These are phyloP conservation scores for Eptesicus fuscus DNA, from an alignment of 2,113 vertebrate species.

Conservation along the genomic window DNA sequence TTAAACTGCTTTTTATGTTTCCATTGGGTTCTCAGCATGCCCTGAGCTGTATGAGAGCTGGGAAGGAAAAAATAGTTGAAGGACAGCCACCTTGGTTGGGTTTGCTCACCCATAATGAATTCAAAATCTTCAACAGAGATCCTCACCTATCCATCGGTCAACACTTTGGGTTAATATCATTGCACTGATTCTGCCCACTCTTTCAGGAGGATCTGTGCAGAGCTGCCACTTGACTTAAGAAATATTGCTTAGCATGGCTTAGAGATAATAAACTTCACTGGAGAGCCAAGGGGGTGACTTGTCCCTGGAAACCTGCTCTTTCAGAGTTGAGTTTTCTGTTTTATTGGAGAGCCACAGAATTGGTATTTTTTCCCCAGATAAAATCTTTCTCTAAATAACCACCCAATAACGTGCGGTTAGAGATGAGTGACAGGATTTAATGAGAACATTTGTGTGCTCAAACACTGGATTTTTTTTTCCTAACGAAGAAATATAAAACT, in stretches of 20 bases:
- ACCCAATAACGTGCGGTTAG: neutral
- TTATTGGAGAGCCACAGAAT: conserved; percentile 24
- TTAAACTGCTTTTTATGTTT: neutral
- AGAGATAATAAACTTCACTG: neutral
- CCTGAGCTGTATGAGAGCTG: neutral
- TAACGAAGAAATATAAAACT: conserved; percentile 51
- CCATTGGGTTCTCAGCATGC: neutral
- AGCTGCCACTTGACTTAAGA: neutral
- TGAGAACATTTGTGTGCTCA: conserved; percentile 37
- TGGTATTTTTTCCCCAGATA: neutral
- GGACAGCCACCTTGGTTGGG: fast-evolving
- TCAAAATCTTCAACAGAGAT: neutral
- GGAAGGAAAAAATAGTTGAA: too few species aligned
- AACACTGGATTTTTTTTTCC: conserved; percentile 52
- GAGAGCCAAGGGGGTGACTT: neutral
- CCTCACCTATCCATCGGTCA: neutral
- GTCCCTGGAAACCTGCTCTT: conserved; percentile 56
- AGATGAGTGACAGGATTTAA: conserved; percentile 53
- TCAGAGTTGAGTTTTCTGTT: conserved; percentile 30
- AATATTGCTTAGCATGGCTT: neutral
- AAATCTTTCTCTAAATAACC: conserved; percentile 48
- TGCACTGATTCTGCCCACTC: neutral
- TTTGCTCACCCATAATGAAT: neutral
- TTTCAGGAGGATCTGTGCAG: neutral
- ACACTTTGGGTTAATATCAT: neutral